Conservation (phyloP, 30 jellyfish, hydroid and myxozoan species). For the Hydra vulgaris region DNA sequence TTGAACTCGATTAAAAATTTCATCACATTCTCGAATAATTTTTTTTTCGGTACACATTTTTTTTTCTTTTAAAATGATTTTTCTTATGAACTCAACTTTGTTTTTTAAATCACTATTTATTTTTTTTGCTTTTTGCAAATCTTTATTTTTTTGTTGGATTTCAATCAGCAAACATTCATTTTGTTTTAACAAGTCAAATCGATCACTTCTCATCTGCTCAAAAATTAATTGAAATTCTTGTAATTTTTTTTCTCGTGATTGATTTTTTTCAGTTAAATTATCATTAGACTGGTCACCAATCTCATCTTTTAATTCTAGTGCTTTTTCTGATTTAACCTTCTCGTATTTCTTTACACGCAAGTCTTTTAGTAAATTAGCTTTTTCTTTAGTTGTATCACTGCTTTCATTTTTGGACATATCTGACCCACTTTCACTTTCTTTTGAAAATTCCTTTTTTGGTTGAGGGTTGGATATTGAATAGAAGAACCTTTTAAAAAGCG, state of each 20-base stretch:
- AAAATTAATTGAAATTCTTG: neutral
- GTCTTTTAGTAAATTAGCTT: too few species aligned
- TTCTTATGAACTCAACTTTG: neutral
- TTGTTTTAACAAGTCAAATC: neutral
- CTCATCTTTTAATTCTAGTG: neutral
- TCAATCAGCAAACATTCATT: neutral
- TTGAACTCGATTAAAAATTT: too few species aligned
- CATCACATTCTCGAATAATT: too few species aligned
- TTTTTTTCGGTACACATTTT: too few species aligned
- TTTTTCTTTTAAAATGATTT: too few species aligned
- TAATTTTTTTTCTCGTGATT: neutral
- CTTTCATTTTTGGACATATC: neutral
- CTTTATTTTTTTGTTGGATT: neutral
- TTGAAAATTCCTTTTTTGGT: neutral
- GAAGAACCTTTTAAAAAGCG: neutral
- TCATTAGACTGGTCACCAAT: neutral
- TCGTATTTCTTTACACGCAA: too few species aligned
- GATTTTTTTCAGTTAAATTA: neutral
- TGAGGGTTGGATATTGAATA: neutral
- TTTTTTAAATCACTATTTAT: neutral
- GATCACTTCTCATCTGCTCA: neutral
- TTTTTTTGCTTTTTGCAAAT: neutral
- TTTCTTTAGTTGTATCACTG: too few species aligned
- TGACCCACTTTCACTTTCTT: neutral
- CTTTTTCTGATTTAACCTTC: too few species aligned